Base-by-base conservation (phyloP, 2,888 invertebrate species). In the Microctonus brassicae region DNA sequence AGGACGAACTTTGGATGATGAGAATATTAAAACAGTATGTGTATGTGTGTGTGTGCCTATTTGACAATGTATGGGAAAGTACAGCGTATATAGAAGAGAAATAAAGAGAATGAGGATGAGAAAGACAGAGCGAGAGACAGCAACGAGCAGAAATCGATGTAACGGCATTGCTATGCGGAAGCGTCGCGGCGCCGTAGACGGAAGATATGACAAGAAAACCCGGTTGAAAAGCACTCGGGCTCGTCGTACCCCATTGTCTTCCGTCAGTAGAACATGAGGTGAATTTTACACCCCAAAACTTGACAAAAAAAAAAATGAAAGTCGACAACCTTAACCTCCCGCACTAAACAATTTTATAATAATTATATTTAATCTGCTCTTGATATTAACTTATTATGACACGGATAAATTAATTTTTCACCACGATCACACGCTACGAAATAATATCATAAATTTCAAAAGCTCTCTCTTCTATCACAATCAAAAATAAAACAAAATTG, bases 161-260 rank as follows among this genome's bases (percentile, higher is more conserved):
- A 61, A 68, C 60, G 52, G 61, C 34, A 68, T 68, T 68, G 61
- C 68, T 52, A 61, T 68, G 61, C 68, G 61, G 68, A 68, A 68
- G 60, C 61, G 52, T 52, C 52, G 61, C 34, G 68, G 52, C 42
- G 61, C 52, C 34, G 52, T 68, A 52, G 61, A 68, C 68, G 34
- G 33, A 52, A 47, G 60, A 68, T 68, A 68, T 61, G 60, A 67
- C 66, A 67, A 67, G 67, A 67, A 67, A 67, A 42, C 24, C 55
- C 55, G 55, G 55, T 36, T 55, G 55, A 58, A 33, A 58, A 58
- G 58, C 29, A 33, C 29, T 58, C 47, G 55, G 24, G n/a, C 24
- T 26, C 55, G 26, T 22, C 17, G n/a, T 17, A 33, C n/a, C 6
- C 61, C 22, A 61, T 61, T 61, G 61, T 61, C 61, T 61, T 61